These are phyloP conservation scores for Danio kyathit DNA, from an alignment of 2,797 vertebrate species.

Conservation along the genomic window DNA sequence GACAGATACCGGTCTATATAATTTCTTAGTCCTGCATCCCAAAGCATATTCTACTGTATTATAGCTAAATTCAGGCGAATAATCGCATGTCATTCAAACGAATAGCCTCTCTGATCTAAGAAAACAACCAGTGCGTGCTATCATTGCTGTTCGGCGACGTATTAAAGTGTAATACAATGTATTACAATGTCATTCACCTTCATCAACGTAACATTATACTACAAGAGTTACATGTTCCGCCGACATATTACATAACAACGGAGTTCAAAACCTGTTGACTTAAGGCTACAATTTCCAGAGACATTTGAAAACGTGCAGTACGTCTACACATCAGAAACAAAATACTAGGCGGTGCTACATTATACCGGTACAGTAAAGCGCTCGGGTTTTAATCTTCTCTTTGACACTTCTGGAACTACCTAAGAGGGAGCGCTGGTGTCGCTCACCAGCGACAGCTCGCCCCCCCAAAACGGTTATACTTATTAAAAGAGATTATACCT, in stretches of 20 bases:
- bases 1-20: not conserved
- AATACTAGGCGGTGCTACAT: not conserved
- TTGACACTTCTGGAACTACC: slow-evolving; percentile 29
- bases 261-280: slow-evolving; percentile 4
- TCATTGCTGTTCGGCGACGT: not conserved
- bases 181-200: not conserved
- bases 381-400: slow-evolving; percentile 26
- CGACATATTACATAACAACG: not conserved
- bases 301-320: not conserved
- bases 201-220: not conserved
- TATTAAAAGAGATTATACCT: slow-evolving; percentile 67
- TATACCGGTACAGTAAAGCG: not conserved
- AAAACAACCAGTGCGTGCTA: not conserved
- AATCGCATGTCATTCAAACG: not conserved
- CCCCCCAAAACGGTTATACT: not conserved
- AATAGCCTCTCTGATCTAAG: not conserved
- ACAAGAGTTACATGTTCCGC: not conserved
- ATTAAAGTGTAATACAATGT: not conserved
- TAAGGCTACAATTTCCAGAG: not conserved
- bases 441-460: slow-evolving; percentile 3
- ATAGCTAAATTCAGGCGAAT: not conserved
- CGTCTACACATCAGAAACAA: not conserved
- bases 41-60: not conserved
- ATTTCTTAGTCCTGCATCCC: not conserved
- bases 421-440: not conserved